These are phyloP conservation scores for Zele albiditarsus DNA, from an alignment of 2,888 invertebrate species.

Conservation along the genomic window DNA sequence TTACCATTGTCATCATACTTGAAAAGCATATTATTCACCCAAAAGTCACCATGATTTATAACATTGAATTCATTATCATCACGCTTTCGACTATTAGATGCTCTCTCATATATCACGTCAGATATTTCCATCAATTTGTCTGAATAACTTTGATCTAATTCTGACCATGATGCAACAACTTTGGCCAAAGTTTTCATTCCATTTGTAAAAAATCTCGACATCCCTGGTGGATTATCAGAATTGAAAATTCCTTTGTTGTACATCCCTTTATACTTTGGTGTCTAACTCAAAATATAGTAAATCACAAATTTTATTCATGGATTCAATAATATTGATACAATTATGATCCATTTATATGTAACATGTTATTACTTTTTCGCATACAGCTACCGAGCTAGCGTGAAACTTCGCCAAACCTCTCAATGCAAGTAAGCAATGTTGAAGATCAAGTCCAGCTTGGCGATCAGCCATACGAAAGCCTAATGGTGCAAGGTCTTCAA, in stretches of 20 bases:
- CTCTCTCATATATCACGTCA: conserved; percentile 42
- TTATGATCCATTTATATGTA: not conserved
- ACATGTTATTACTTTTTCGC: conserved; percentile 72
- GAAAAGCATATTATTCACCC: conserved; percentile 70
- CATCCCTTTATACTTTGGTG: conserved; percentile 53
- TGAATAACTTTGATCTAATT: conserved; percentile 54
- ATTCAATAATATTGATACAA: not conserved
- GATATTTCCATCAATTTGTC: conserved; percentile 55
- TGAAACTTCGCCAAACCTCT: conserved; percentile 76
- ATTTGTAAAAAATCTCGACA: conserved; percentile 51
- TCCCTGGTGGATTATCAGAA: conserved; percentile 40
- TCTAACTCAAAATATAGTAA: conserved; percentile 50
- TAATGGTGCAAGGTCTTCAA: conserved; percentile 76
- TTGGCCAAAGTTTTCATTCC: conserved; percentile 48
- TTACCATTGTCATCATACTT: conserved; percentile 59
- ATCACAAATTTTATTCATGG: not conserved
- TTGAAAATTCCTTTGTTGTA: conserved; percentile 59
- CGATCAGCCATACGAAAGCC: conserved; percentile 76
- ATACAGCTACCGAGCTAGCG: conserved; percentile 75
- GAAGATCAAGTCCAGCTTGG: conserved; percentile 75
- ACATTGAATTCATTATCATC: conserved; percentile 62
- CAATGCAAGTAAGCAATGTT: conserved; percentile 74
- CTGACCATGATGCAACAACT: conserved; percentile 58
- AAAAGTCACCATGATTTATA: conserved; percentile 67
- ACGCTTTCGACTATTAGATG: not conserved